phyloP scores from a whole-genome alignment of 2,888 invertebrate genomes.

The Thysanoteuthis rhombus region DNA sequence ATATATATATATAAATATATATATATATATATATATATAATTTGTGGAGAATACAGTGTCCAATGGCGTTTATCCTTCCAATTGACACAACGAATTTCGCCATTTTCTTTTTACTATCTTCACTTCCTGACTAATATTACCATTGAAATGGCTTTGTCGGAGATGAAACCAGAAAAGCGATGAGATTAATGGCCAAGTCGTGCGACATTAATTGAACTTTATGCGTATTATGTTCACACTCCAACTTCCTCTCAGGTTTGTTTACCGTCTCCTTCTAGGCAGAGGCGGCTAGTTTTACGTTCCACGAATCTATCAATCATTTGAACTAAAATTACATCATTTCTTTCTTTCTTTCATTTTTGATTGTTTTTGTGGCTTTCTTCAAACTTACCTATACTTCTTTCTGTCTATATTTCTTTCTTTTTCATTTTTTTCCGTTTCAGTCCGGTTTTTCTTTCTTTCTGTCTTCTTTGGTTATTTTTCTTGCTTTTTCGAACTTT shows the following conservation, averaged over 20 bases:
- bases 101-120: background rate
- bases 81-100: background rate
- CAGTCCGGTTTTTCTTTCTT: no score
- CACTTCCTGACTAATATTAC: background rate
- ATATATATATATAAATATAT: no score
- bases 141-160: background rate
- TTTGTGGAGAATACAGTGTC: no score
- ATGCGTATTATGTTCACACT: background rate
- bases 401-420: no score
- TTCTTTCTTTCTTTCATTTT: background rate
- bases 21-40: no score
- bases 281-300: background rate
- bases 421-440: no score
- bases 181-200: background rate
- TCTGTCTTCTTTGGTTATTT: background rate
- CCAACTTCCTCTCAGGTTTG: background rate
- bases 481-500: background rate
- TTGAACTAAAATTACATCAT: background rate
- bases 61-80: background rate
- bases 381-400: no score
- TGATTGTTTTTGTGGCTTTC: no score
- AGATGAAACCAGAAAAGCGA: constrained; percentile 12
- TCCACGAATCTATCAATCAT: background rate
- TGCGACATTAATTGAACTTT: constrained; percentile 12
- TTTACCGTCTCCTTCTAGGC: background rate